Evolutionary conservation across 2,113 vertebrate genomes (phyloP), one percentile per base, ranked within the genome.

Genomic region (Strigops habroptila): DNA sequence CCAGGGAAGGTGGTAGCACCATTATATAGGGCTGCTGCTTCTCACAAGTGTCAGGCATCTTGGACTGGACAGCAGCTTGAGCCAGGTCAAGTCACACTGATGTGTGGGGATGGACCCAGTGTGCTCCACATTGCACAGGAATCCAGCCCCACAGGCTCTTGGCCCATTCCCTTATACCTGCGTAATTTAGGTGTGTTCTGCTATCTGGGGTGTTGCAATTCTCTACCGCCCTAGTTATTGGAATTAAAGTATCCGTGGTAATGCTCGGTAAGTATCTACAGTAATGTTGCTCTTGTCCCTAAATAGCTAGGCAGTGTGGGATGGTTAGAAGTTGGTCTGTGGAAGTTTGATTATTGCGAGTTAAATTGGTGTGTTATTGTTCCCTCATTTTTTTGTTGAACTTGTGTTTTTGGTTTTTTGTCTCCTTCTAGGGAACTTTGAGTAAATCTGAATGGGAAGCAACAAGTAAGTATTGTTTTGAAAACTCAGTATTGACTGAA

Each of bases 391-490:
- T 74, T 81, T 91, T 89, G n/a, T 80, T 94, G n/a, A 60, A 90
- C 67, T 51, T 75, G 13, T 5, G 27, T 3, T 3, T 17, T 37
- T 43, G 3, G n/a, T 92, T 88, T 57, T 88, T 78, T 93, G 53
- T 95, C 59, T 25, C 24, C 68, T 87, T 96, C 62, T 97, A 99
- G 99, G 99, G 99, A 76, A 99, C 99, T 8, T 97, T 99, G 96
- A 99, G 99, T 98, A 98, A 98, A 92, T 99, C 99, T 31, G 99
- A 99, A 97, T 99, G 99, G 99, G 99, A 99, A 90, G 99, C 99
- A 95, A 97, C 99, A 97, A 99, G 99, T 99, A 98, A 98, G 99
- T 99, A 69, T 22, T 63, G 24, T 37, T 86, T 85, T 41, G 49
- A 82, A 93, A 91, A 64, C 65, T 70, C 14, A 19, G 5, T 63